Evolutionary conservation across 2,797 vertebrate species (phyloP).

Genomic region (Malacoctenus gilli): DNA sequence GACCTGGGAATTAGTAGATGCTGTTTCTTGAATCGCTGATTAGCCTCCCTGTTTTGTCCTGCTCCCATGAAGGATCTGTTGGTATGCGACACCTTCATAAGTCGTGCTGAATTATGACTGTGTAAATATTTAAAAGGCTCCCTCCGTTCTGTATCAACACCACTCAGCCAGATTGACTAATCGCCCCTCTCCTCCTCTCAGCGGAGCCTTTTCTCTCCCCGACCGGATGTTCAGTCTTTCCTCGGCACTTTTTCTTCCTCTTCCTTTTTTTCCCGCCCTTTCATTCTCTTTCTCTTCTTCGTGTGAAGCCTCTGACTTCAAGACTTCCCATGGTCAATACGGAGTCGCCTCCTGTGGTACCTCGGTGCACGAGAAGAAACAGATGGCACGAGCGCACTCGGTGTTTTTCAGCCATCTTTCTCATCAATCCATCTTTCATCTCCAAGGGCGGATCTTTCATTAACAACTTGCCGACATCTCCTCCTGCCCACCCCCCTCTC

Average conservation of each 20-base stretch:
- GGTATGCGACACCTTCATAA: slow-evolving; percentile 68
- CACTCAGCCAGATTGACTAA: slow-evolving; percentile 78
- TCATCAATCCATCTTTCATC: slow-evolving; percentile 70
- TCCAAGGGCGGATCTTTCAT: slow-evolving; percentile 54
- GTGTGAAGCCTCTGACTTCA: slow-evolving; percentile 54
- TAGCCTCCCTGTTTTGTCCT: slow-evolving; percentile 51
- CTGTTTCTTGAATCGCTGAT: slow-evolving; percentile 38
- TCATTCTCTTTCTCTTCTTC: slow-evolving; percentile 25
- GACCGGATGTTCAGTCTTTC: slow-evolving; percentile 61
- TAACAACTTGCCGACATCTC: slow-evolving; percentile 39
- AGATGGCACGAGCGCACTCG: slow-evolving; percentile 73
- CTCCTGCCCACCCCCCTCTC: neutral
- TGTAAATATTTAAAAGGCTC: slow-evolving; percentile 82
- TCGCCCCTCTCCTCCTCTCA: slow-evolving; percentile 60
- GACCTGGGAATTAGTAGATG: slow-evolving; percentile 43
- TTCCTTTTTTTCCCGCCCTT: slow-evolving; percentile 21
- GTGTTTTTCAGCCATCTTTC: slow-evolving; percentile 58
- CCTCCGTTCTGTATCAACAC: slow-evolving; percentile 75
- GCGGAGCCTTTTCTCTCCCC: slow-evolving; percentile 53
- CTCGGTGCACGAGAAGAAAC: slow-evolving; percentile 61
- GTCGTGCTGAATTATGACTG: slow-evolving; percentile 72
- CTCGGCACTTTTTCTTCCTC: slow-evolving; percentile 13
- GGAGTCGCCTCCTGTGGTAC: slow-evolving; percentile 65
- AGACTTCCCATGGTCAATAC: slow-evolving; percentile 66
- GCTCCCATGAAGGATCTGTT: slow-evolving; percentile 52